Evolutionary conservation across 2,888 invertebrate genomes (phyloP), one percentile per base, ranked within the genome.

Genomic region (Agrochola lychnidis): DNA sequence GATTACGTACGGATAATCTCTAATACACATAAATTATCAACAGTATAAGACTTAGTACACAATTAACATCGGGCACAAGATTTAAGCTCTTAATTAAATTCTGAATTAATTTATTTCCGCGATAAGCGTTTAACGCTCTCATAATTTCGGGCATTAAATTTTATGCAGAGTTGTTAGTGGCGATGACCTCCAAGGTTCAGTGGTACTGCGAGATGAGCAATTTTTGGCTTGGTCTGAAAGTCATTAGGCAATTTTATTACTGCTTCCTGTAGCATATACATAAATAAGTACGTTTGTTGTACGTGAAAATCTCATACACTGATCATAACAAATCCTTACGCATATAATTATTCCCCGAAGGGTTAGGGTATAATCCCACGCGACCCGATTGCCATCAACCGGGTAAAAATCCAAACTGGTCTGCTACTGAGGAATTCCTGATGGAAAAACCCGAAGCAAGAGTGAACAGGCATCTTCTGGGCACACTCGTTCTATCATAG

Each of bases 1-100:
- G 70, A 73, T 82, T 64, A 70, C 42, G 1, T 53, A 36, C 40
- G 16, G 9, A 30, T 48, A 70, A 68, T 74, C 42, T 62, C 12
- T 73, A 68, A 86, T 57, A 67, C 40, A 61, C 56, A 78, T 87
- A 73, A 84, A 78, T 87, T 84, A 75, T 80, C 64, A 73, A 53
- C 63, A 36, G 19, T 61, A 19, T 64, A 70, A 77, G 62, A 59
- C 73, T 77, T 73, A 85, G 76, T 66, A 78, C 75, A 81, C 72
- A 78, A 87, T 87, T 79, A 87, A 82, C 69, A 74, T 70, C 77
- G 74, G 57, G 10, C 73, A 76, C 73, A 83, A 85, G 81, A 86
- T 87, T 84, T 81, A 88, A 86, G 85, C 76, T 79, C 83, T 84
- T 92, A 89, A 92, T 91, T 91, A 91, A 88, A 85, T 82, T 79